Percentiles rank a stretch among this genome's conserved stretches.
Conservation (phyloP, 2,797 vertebrate genomes). For the Falco biarmicus region DNA sequence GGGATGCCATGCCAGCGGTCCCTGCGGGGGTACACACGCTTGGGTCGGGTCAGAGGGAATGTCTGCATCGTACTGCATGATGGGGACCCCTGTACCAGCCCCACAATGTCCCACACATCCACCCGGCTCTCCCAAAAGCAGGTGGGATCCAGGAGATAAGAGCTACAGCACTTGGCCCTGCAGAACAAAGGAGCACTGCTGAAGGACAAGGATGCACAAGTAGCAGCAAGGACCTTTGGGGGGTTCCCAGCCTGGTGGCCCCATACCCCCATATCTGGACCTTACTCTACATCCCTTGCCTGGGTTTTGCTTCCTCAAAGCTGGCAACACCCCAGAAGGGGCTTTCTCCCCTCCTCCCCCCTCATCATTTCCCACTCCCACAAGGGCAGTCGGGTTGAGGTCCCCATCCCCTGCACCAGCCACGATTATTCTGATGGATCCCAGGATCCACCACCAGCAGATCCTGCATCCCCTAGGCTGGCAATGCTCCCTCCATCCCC, state of each 20-base stretch:
- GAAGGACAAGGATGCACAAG: neutral
- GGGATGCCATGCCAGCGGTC: neutral
- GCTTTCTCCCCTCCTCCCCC: neutral
- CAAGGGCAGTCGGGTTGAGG: rapidly evolving
- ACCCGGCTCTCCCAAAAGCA: neutral
- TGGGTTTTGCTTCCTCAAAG: neutral
- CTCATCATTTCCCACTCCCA: neutral
- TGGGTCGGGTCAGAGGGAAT: neutral
- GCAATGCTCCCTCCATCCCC: neutral
- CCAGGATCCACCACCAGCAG: neutral
- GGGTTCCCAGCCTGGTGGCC: neutral
- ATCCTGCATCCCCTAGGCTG: neutral
- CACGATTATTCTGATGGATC: neutral
- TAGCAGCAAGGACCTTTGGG: rapidly evolving
- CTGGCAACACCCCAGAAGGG: neutral
- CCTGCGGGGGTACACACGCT: neutral
- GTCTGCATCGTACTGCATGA: rapidly evolving
- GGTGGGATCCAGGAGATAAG: neutral
- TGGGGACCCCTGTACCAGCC: neutral
- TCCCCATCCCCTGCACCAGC: neutral
- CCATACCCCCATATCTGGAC: neutral
- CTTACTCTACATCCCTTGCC: neutral
- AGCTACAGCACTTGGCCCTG: rapidly evolving
- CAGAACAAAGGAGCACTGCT: rapidly evolving
- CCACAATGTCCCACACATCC: neutral